phyloP scores from a whole-genome alignment of 2,888 invertebrate genomes.

The Drosophila putrida region DNA sequence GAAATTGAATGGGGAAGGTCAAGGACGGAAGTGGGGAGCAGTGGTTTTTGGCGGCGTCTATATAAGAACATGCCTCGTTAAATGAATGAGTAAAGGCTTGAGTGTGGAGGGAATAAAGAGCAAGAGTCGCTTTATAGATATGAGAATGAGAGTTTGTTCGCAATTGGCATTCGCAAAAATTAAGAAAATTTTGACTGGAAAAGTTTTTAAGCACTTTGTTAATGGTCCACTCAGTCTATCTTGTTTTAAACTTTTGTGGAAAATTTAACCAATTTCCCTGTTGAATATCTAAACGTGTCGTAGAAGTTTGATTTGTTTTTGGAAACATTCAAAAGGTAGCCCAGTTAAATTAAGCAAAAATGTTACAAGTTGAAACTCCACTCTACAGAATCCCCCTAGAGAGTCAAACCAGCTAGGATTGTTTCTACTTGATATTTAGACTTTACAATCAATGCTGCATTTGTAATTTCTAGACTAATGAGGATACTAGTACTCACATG shows the following conservation, averaged over 20 bases:
- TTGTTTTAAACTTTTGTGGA: conserved; percentile 7
- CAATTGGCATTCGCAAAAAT: conserved; percentile 34
- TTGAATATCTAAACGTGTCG: background rate
- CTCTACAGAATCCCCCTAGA: background rate
- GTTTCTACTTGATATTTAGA: conserved; percentile 21
- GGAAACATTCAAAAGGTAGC: conserved; percentile 4
- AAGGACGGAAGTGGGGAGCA: conserved; percentile 38
- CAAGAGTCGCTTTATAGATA: conserved; percentile 25
- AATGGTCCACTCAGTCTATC: conserved; percentile 15
- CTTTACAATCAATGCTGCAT: conserved; percentile 30
- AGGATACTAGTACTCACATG: conserved; percentile 16
- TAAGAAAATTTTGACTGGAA: conserved; percentile 27
- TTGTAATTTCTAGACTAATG: conserved; percentile 14
- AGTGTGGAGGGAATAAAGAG: background rate
- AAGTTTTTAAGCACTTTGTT: conserved; percentile 30
- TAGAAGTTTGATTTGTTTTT: conserved; percentile 1
- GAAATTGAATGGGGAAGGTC: conserved; percentile 37
- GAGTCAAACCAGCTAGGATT: background rate
- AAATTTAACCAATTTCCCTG: conserved; percentile 1
- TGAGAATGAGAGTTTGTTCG: conserved; percentile 19
- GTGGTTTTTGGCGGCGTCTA: conserved; percentile 21
- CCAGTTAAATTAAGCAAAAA: background rate
- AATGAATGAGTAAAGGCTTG: conserved; percentile 37
- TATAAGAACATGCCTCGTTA: conserved; percentile 37
- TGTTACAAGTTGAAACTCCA: background rate